These are phyloP conservation scores for Terrapene triunguis DNA, from an alignment of 2,113 vertebrate genomes.

Conservation along the genomic window DNA sequence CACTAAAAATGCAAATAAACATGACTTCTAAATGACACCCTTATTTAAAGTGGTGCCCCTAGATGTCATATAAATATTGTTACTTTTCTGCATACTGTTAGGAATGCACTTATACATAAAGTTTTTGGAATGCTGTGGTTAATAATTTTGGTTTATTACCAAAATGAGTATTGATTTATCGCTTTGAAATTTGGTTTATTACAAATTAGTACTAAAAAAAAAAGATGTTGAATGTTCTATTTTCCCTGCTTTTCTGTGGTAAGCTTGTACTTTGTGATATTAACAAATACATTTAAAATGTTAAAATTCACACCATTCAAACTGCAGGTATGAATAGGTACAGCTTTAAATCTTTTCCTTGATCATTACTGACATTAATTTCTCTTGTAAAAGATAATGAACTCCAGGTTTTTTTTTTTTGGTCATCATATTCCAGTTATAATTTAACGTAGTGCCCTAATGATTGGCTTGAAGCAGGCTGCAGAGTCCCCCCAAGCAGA, in stretches of 20 bases:
- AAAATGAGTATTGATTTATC: constrained; percentile 51
- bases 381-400: background rate
- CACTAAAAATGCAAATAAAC: background rate
- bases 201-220: constrained; percentile 27
- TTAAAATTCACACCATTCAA: constrained; percentile 14
- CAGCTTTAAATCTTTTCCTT: constrained; percentile 36
- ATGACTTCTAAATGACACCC: background rate
- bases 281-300: constrained; percentile 17
- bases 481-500: constrained; percentile 37
- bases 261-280: background rate
- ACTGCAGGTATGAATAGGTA: background rate
- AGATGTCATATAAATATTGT: background rate
- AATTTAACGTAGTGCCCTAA: constrained; percentile 42
- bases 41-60: background rate
- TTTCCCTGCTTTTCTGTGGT: background rate
- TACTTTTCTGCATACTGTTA: background rate
- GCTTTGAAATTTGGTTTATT: constrained; percentile 55
- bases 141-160: constrained; percentile 42
- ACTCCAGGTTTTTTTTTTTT: constrained; percentile 31
- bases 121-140: constrained; percentile 6
- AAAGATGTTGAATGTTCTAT: background rate
- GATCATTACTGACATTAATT: constrained; percentile 48
- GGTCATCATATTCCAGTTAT: constrained; percentile 34
- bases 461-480: background rate
- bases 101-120: background rate